Conservation (phyloP, 2,888 invertebrate genomes). For the Piscicola geometra region DNA sequence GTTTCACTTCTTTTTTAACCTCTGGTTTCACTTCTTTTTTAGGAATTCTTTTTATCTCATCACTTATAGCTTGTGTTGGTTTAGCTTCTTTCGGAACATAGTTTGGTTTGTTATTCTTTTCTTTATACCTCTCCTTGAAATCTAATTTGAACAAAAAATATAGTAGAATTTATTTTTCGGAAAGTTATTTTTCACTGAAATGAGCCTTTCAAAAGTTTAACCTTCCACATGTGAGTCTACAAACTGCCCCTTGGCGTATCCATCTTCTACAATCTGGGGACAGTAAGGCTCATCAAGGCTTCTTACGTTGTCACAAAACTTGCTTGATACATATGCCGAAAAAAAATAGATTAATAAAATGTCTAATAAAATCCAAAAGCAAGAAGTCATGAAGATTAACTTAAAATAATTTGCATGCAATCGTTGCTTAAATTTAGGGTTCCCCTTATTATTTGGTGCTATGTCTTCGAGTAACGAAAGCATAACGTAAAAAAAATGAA, state of each 20-base stretch:
- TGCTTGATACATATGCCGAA: neutral
- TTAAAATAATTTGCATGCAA: conserved; percentile 24
- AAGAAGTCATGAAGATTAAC: conserved; percentile 17
- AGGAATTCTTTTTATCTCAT: too few species aligned
- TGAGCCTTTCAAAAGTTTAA: neutral
- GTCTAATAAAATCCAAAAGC: conserved; percentile 25
- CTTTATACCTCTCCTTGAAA: too few species aligned
- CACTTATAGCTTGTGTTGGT: too few species aligned
- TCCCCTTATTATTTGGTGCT: neutral
- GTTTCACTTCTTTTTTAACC: neutral
- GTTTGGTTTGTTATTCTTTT: too few species aligned
- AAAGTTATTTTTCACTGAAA: too few species aligned
- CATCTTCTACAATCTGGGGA: neutral
- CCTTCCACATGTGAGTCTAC: neutral
- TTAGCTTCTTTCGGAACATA: too few species aligned
- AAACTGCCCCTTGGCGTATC: neutral
- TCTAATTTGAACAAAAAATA: too few species aligned
- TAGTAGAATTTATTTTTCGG: too few species aligned
- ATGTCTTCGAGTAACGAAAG: neutral
- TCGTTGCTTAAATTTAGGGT: neutral
- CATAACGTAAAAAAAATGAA: neutral
- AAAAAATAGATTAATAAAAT: neutral
- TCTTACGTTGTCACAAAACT: too few species aligned
- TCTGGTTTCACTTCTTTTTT: neutral
- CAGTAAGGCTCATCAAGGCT: neutral